Evolutionary conservation across 2,113 vertebrate species (phyloP).

Genomic region (Carassius carassius): DNA sequence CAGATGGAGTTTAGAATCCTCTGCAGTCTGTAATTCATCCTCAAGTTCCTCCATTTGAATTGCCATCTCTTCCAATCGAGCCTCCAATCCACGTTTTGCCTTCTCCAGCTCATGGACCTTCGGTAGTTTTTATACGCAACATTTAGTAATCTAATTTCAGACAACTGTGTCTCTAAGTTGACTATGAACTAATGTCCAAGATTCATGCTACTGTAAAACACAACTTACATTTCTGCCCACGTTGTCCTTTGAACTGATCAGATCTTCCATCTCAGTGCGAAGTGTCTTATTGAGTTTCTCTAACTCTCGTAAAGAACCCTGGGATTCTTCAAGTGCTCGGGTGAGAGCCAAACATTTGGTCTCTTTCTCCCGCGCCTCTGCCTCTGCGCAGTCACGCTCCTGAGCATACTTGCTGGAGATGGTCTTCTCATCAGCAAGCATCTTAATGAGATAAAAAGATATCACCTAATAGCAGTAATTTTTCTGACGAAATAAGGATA

Average conservation of each 20-base stretch:
- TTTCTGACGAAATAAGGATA: background rate
- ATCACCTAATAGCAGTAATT: background rate
- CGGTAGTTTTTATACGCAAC: background rate
- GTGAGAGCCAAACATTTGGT: slow-evolving; percentile 84
- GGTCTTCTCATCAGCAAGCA: slow-evolving; percentile 90
- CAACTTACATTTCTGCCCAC: slow-evolving; percentile 90
- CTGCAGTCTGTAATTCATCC: slow-evolving; percentile 91
- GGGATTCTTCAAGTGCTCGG: slow-evolving; percentile 85
- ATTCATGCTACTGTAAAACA: background rate
- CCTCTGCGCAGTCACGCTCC: slow-evolving; percentile 90
- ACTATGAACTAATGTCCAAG: background rate
- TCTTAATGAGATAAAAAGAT: slow-evolving; percentile 64
- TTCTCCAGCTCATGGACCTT: slow-evolving; percentile 96
- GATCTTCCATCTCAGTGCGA: slow-evolving; percentile 90
- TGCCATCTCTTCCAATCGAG: slow-evolving; percentile 90
- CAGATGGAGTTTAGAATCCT: slow-evolving; percentile 90
- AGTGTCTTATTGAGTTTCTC: slow-evolving; percentile 85
- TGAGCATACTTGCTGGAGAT: slow-evolving; percentile 87
- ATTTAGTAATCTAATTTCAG: background rate
- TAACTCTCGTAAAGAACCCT: slow-evolving; percentile 84
- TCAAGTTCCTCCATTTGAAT: slow-evolving; percentile 92
- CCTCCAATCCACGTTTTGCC: slow-evolving; percentile 87
- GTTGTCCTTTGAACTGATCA: slow-evolving; percentile 95
- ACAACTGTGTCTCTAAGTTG: background rate
- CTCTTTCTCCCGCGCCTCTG: slow-evolving; percentile 89